Conservation (phyloP, 53 echinoderm and acorn worm genomes). For the Hippasteria phrygiana region DNA sequence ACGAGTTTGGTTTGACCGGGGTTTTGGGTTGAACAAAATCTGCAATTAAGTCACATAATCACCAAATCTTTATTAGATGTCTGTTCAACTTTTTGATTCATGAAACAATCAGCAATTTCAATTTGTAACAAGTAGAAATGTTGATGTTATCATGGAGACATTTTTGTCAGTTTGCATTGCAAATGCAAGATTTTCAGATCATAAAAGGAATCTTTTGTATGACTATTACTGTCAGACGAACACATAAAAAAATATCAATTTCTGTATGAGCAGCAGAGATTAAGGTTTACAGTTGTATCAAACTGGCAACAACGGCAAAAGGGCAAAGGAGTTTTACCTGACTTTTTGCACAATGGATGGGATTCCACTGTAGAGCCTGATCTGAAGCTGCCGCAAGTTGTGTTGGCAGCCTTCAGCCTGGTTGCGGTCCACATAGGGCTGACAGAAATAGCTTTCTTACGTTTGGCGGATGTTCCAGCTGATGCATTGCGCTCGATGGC, state of each 20-base stretch:
- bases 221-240: too few species aligned
- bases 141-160: too few species aligned
- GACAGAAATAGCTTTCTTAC: conserved; percentile 65
- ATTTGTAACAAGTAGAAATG: too few species aligned
- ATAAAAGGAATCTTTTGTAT: too few species aligned
- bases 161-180: too few species aligned
- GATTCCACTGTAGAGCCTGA: not conserved
- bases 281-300: too few species aligned
- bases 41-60: not conserved
- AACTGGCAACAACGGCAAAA: too few species aligned
- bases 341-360: not conserved
- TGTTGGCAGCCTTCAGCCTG: not conserved
- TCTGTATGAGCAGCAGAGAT: too few species aligned
- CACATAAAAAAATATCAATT: too few species aligned
- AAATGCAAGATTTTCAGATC: too few species aligned
- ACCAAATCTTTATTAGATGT: not conserved
- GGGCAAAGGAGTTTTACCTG: not conserved
- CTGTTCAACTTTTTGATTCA: too few species aligned
- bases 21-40: conserved; percentile 72
- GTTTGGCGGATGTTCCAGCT: conserved; percentile 9
- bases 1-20: conserved; percentile 54
- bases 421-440: conserved; percentile 66
- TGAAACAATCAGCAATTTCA: too few species aligned
- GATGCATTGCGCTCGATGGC: not conserved
- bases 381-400: not conserved